phyloP scores from a whole-genome alignment of 2,113 vertebrate species.

The Empidonax alnorum region DNA sequence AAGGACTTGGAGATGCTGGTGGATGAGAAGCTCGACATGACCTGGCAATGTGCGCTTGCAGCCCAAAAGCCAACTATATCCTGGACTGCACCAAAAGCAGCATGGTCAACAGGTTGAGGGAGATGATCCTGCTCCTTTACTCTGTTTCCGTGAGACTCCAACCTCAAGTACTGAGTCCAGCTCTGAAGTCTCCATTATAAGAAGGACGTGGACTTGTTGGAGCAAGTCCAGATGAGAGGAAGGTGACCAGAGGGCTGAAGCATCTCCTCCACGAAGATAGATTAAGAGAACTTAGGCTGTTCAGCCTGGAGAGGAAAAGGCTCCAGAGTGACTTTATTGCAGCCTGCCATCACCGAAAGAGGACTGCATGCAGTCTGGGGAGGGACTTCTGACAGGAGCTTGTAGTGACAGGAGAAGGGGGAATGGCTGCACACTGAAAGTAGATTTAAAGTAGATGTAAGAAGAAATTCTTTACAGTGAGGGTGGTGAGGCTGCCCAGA shows the following conservation, averaged over 20 bases:
- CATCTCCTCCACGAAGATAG: background rate
- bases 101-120: background rate
- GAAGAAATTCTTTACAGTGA: background rate
- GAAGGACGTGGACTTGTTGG: background rate
- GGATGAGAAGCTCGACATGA: background rate
- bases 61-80: background rate
- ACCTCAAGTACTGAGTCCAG: background rate
- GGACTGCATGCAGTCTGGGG: background rate
- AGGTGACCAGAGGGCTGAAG: background rate
- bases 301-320: background rate
- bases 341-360: background rate
- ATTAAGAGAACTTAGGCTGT: background rate
- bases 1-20: background rate
- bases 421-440: background rate
- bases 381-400: background rate
- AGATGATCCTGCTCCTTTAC: background rate
- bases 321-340: background rate
- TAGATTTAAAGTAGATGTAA: background rate
- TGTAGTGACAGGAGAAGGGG: background rate
- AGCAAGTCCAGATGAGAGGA: background rate
- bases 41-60: background rate
- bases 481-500: background rate
- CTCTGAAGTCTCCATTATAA: background rate
- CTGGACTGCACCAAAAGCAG: background rate
- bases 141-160: background rate